Percentiles rank a stretch among this genome's conserved stretches.
phyloP scores from a whole-genome alignment of 2,797 vertebrate genomes.

The Xiphophorus birchmanni region DNA sequence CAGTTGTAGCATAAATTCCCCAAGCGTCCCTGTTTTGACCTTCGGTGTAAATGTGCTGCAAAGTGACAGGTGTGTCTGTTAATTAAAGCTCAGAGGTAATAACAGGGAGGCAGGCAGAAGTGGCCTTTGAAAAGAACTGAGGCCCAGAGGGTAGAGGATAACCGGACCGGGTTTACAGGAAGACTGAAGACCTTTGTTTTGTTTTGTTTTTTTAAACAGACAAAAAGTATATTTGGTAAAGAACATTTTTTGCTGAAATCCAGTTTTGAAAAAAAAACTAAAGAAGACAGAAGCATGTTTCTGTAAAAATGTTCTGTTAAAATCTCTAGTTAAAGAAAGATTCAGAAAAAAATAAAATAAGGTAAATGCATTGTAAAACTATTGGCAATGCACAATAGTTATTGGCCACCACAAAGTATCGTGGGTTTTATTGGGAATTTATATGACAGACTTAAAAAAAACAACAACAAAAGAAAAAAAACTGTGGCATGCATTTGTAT shows the following conservation, averaged over 20 bases:
- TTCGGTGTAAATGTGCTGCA: conserved; percentile 32
- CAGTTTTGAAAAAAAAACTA: background rate
- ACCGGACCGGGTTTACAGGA: conserved; percentile 22
- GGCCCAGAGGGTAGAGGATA: conserved; percentile 36
- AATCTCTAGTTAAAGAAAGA: background rate
- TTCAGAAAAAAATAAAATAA: background rate
- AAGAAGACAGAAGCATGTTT: background rate
- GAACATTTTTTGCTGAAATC: conserved; percentile 10
- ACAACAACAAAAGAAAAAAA: background rate
- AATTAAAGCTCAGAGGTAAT: conserved; percentile 73
- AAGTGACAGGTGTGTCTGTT: conserved; percentile 70
- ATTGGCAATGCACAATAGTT: too few relatives aligned
- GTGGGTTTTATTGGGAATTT: background rate
- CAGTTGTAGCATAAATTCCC: conserved; percentile 55
- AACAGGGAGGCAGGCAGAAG: conserved; percentile 59
- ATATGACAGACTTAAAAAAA: background rate
- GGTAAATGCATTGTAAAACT: background rate
- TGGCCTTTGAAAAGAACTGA: conserved; percentile 39
- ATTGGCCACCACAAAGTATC: background rate
- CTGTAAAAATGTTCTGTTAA: background rate
- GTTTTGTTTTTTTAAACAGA: conserved; percentile 1
- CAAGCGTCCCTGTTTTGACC: conserved; percentile 55
- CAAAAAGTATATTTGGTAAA: conserved; percentile 26
- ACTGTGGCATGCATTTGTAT: background rate
- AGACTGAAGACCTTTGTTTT: conserved; percentile 30